Evolutionary conservation across 2,888 invertebrate genomes (phyloP).

Genomic region (Capitulum mitella): DNA sequence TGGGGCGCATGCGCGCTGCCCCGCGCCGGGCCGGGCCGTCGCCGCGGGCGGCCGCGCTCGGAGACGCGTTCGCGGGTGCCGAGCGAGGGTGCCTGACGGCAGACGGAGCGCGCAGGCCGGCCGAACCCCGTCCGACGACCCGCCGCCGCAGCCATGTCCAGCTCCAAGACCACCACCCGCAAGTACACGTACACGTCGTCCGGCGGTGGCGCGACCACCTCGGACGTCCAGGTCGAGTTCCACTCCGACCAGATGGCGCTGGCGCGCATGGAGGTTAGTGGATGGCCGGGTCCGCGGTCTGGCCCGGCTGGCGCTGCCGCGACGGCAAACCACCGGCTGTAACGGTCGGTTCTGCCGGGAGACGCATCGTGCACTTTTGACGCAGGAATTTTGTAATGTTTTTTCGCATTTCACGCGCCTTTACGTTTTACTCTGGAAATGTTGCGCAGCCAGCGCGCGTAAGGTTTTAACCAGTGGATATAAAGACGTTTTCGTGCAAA

Average conservation of each 20-base stretch:
- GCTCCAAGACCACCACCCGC: slow-evolving; percentile 7
- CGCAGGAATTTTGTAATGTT: too few species aligned
- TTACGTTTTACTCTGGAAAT: too few species aligned
- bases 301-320: not conserved
- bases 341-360: too few species aligned
- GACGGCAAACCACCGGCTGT: too few species aligned
- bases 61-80: not conserved
- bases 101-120: not conserved
- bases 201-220: not conserved
- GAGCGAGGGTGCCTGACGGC: not conserved
- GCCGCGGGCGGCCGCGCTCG: not conserved
- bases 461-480: too few species aligned
- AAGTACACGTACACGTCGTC: slow-evolving; percentile 11
- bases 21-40: not conserved
- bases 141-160: not conserved
- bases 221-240: not conserved
- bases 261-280: slow-evolving; percentile 7
- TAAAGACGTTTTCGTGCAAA: too few species aligned
- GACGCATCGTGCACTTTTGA: too few species aligned
- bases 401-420: too few species aligned
- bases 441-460: too few species aligned
- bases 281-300: not conserved
- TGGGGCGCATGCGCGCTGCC: slow-evolving; percentile 7
- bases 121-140: not conserved
- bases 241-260: slow-evolving; percentile 19